These are phyloP conservation scores for Noctua comes DNA, from an alignment of 2,888 invertebrate species.

Conservation along the genomic window DNA sequence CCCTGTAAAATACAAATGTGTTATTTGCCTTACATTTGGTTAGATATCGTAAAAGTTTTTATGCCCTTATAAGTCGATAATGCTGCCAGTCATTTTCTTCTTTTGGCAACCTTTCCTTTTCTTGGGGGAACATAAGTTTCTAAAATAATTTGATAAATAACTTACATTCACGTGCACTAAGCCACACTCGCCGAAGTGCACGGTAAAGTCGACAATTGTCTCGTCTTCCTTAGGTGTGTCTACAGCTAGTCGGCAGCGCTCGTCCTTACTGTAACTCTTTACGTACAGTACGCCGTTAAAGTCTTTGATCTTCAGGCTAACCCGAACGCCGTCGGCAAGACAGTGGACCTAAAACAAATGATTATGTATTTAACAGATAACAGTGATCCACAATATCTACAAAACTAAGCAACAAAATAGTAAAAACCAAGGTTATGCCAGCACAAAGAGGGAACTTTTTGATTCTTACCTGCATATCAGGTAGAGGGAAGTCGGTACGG, in stretches of 20 bases:
- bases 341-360: slow-evolving; percentile 93
- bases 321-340: slow-evolving; percentile 97
- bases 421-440: neutral
- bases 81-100: neutral
- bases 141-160: slow-evolving; percentile 52
- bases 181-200: slow-evolving; percentile 97
- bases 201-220: slow-evolving; percentile 94
- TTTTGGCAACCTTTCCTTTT: neutral
- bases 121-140: neutral
- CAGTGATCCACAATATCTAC: neutral
- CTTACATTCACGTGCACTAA: slow-evolving; percentile 96
- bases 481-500: slow-evolving; percentile 95
- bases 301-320: slow-evolving; percentile 94
- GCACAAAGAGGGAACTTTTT: neutral
- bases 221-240: slow-evolving; percentile 93
- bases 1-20: slow-evolving; percentile 90
- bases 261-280: slow-evolving; percentile 98
- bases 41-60: neutral
- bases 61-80: neutral
- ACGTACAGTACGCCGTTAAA: slow-evolving; percentile 98
- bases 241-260: slow-evolving; percentile 95
- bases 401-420: neutral
- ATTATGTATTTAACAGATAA: slow-evolving; percentile 4
- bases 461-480: slow-evolving; percentile 92
- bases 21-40: neutral